phyloP scores from a whole-genome alignment of 1,140 invertebrate species.

The Apolygus lucorum region DNA sequence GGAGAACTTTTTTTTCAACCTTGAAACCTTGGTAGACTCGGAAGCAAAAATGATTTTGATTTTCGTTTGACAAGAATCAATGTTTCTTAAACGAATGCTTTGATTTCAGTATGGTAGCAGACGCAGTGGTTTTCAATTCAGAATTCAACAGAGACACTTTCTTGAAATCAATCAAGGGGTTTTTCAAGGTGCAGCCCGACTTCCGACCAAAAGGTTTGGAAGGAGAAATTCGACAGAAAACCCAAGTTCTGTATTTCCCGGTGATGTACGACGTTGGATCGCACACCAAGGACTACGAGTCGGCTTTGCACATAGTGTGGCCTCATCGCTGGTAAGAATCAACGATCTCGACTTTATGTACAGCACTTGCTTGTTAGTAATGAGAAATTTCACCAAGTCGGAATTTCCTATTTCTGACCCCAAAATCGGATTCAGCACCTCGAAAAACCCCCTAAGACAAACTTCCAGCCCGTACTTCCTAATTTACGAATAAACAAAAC shows the following conservation, averaged over 20 bases:
- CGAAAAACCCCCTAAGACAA: too few relatives aligned
- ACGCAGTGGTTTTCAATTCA: conserved; percentile 64
- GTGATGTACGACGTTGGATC: conserved; percentile 41
- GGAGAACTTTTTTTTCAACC: too few relatives aligned
- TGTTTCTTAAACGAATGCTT: too few relatives aligned
- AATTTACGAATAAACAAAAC: too few relatives aligned
- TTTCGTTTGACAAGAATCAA: too few relatives aligned
- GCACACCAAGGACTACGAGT: neutral
- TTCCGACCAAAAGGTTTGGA: conserved; percentile 48
- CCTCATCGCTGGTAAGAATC: conserved; percentile 53
- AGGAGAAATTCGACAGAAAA: conserved; percentile 50
- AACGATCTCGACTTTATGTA: conserved; percentile 27
- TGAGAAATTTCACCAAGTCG: too few relatives aligned
- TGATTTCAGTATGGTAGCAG: conserved; percentile 57
- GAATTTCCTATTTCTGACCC: too few relatives aligned
- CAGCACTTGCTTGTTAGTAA: too few relatives aligned
- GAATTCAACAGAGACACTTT: conserved; percentile 60
- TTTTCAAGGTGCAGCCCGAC: conserved; percentile 60
- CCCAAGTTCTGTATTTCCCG: conserved; percentile 57
- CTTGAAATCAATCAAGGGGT: conserved; percentile 49
- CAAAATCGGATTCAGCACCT: too few relatives aligned
- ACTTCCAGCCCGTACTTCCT: too few relatives aligned
- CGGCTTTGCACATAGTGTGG: conserved; percentile 57
- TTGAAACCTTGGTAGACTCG: too few relatives aligned
- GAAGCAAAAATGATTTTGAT: too few relatives aligned